Evolutionary conservation across 2,888 invertebrate species (phyloP).

Genomic region (Drosophila monieri): DNA sequence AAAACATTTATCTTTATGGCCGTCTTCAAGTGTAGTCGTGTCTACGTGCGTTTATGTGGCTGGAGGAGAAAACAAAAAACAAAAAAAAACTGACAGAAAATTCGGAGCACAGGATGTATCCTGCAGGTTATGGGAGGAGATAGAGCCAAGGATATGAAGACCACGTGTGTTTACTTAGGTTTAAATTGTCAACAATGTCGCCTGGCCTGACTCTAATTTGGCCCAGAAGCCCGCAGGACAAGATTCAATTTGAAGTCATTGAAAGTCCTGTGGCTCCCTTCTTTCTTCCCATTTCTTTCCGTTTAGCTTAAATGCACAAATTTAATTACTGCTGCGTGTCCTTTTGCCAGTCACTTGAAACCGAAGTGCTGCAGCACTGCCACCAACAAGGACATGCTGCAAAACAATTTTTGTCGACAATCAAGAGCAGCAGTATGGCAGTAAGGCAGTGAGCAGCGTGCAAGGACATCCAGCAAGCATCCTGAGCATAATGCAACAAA

Average conservation of each 20-base stretch:
- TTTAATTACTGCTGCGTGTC: conserved; percentile 68
- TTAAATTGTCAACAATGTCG: conserved; percentile 56
- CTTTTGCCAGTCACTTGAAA: conserved; percentile 74
- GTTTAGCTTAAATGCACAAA: conserved; percentile 43
- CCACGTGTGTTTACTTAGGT: conserved; percentile 47
- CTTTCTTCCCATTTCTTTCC: conserved; percentile 29
- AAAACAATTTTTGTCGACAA: conserved; percentile 77
- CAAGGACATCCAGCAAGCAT: conserved; percentile 64
- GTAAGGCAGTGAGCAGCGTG: conserved; percentile 41
- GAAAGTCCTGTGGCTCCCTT: background rate
- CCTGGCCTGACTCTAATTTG: conserved; percentile 68
- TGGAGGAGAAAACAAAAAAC: background rate
- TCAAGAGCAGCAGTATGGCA: conserved; percentile 59
- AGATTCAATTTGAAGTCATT: conserved; percentile 48
- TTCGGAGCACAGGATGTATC: background rate
- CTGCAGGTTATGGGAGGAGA: background rate
- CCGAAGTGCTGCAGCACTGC: conserved; percentile 55
- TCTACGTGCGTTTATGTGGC: conserved; percentile 22
- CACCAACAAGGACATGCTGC: conserved; percentile 41
- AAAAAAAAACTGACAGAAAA: conserved; percentile 1
- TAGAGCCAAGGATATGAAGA: background rate
- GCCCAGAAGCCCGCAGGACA: conserved; percentile 18
- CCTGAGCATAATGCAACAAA: conserved; percentile 75
- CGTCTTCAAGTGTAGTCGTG: conserved; percentile 67
- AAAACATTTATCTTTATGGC: conserved; percentile 80